These are phyloP conservation scores for Arvicanthis niloticus DNA, from an alignment of 2,113 vertebrate genomes.

Conservation along the genomic window DNA sequence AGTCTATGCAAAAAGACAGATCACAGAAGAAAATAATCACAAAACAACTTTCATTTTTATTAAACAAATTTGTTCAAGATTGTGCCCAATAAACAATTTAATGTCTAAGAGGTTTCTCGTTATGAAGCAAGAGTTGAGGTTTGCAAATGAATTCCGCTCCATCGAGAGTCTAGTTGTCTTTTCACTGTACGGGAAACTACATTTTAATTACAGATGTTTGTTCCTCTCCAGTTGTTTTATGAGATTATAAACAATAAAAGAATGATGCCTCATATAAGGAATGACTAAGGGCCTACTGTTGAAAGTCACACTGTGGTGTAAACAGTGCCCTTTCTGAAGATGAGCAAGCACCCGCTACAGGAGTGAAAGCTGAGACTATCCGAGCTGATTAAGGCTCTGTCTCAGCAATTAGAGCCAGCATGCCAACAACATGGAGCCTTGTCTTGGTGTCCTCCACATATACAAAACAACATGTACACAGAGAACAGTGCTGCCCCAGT, in stretches of 20 bases:
- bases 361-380: not conserved
- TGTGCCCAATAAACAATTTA: slow-evolving; percentile 12
- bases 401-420: not conserved
- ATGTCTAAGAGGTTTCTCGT: slow-evolving; percentile 29
- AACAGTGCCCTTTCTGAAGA: slow-evolving; percentile 18
- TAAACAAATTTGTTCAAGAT: slow-evolving; percentile 22
- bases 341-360: not conserved
- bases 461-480: not conserved
- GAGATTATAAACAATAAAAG: slow-evolving; percentile 52
- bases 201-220: slow-evolving; percentile 33
- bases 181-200: not conserved
- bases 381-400: not conserved
- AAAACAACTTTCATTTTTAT: slow-evolving; percentile 37
- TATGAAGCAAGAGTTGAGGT: slow-evolving; percentile 47
- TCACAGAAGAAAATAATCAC: slow-evolving; percentile 28
- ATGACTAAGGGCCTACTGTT: not conserved
- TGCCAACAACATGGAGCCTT: slow-evolving; percentile 4
- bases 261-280: not conserved
- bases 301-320: not conserved
- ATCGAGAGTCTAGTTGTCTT: not conserved
- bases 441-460: not conserved
- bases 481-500: slow-evolving; percentile 15
- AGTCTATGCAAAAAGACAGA: slow-evolving; percentile 33
- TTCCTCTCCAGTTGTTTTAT: slow-evolving; percentile 36
- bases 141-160: not conserved